Base-by-base conservation (phyloP, 1,140 invertebrate species). In the Philopotamus ludificatus region DNA sequence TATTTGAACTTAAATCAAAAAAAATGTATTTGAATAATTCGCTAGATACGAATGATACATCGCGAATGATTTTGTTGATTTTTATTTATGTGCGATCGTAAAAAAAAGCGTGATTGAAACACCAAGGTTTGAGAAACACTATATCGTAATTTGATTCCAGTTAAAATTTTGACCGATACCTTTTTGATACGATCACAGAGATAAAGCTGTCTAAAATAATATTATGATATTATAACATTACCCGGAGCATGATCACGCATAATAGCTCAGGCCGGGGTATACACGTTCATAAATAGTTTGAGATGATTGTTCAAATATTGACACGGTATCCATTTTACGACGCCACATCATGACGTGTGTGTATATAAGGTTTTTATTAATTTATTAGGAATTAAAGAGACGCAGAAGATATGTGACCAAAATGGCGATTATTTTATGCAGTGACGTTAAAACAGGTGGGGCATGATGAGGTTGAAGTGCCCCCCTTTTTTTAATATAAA, bases 141-240 rank as follows among this genome's bases (percentile, higher is more conserved):
- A 26, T 26, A 20, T 7, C 8, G 15, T 16, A 41, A 60, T 21
- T n/a, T 23, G 28, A 21, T 41, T 60, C 57, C 21, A 60, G 57
- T 60, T 60, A 60, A 60, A 47, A 16, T 49, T 60, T 60, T 60
- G 57, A 60, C 42, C 57, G 57, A 60, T 60, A 60, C 57, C 39
- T 60, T 60, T 60, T 60, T 47, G 57, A 60, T 54, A 44, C 49
- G 61, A 63, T 63, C 51, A 47, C 16, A 22, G 26, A 63, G 61
- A 63, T 63, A 63, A 63, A 63, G 41, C 61, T 63, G 61, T 63
- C 61, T 63, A 63, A 63, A 63, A 63, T 63, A 63, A 63, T 63
- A 63, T 63, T 63, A 45, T 53, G 61, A 63, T 63, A 54, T 54
- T 63, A 54, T 63, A 60, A 60, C 57, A 60, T 60, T 60, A 60